Base-by-base conservation (phyloP, 2,113 vertebrate species). In the Rhombomys opimus region DNA sequence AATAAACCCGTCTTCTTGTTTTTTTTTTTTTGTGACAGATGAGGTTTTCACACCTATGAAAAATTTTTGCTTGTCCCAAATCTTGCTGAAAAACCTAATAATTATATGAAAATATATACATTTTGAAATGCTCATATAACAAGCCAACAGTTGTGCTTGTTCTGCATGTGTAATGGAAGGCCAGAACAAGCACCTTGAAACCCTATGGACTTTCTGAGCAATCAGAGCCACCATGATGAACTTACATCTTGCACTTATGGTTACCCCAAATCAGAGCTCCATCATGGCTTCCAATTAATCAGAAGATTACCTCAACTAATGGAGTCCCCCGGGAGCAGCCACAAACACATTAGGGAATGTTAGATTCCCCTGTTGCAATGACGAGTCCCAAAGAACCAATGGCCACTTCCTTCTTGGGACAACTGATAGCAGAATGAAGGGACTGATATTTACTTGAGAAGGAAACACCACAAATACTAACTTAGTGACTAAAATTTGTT, bases 1-100 rank as follows among this genome's bases (percentile, higher is more conserved):
- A 38, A 57, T 13, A 70, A 70, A 70, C 9, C 15, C 12, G 11
- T 57, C 57, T 57, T 57, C 57, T 57, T 57, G 57, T 15, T 95
- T 10, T 32, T 38, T 95, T 14, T n/a, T 91, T 67, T 57, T 86
- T 38, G 50, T 93, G 27, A 78, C 91, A 96, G 73, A 78, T 87
- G 92, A 86, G 32, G 20, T 61, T 89, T 52, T 54, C 10, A 68
- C 0, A 59, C 25, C 59, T 59, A 87, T 23, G 41, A 72, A 1
- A 63, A 82, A 50, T 14, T 75, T 54, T 92, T 35, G 57, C 14
- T 76, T 95, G 70, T 50, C 38, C 3, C 57, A 87, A 87, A 18
- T 84, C 10, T 32, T 78, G 94, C 57, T 61, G 2, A 27, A 87
- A 78, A 68, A 84, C 73, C 18, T 65, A 30, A 85, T 46, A 46